These are phyloP conservation scores for Himalopsyche anomala DNA, from an alignment of 2,888 invertebrate species.

Conservation along the genomic window DNA sequence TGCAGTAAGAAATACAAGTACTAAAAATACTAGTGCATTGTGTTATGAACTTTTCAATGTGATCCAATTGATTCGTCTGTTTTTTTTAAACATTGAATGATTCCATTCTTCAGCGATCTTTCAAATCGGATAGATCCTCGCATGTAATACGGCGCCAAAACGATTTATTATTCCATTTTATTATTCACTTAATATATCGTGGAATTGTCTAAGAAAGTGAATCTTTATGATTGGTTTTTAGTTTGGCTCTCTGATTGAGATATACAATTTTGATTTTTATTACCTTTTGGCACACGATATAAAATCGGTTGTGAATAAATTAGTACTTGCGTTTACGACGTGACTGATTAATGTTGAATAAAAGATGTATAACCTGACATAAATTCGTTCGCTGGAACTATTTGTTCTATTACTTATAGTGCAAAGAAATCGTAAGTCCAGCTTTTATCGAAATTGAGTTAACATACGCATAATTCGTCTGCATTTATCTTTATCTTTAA, in stretches of 20 bases:
- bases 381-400: not conserved
- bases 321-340: not conserved
- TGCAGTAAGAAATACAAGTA: too few relatives aligned
- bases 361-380: not conserved
- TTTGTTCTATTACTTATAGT: not conserved
- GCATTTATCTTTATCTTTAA: too few relatives aligned
- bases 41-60: too few relatives aligned
- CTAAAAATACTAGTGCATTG: too few relatives aligned
- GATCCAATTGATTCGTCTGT: too few relatives aligned
- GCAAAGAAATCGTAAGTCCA: too few relatives aligned
- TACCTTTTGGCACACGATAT: not conserved
- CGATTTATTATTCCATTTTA: slow-evolving; percentile 21
- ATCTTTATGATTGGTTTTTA: slow-evolving; percentile 48
- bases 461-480: too few relatives aligned
- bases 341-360: slow-evolving; percentile 4
- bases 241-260: not conserved
- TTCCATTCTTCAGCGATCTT: not conserved
- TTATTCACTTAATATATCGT: slow-evolving; percentile 38
- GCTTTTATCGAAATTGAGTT: too few relatives aligned
- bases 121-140: not conserved
- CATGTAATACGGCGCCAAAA: not conserved
- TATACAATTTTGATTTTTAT: slow-evolving; percentile 19
- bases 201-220: slow-evolving; percentile 52
- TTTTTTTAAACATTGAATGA: too few relatives aligned
- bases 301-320: not conserved